Evolutionary conservation across 1,140 invertebrate species (phyloP), one percentile per base, ranked within the genome.

Genomic region (Zaprionus vittiger): DNA sequence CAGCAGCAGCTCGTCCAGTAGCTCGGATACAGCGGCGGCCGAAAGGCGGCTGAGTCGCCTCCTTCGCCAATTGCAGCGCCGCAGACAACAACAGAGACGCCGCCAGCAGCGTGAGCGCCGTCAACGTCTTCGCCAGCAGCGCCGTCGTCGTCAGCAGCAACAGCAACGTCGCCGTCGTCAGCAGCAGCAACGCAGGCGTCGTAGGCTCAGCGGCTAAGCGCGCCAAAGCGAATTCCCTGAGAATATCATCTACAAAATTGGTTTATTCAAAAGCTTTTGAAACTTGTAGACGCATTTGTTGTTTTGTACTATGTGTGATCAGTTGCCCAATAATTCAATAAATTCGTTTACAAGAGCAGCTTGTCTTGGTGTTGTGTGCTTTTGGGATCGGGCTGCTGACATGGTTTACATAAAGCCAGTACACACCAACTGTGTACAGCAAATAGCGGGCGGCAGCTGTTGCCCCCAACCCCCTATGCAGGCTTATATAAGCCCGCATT

Each of bases 61-160:
- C n/a, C 41, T 47, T n/a, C 41, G 41, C 7, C n/a, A 17, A 3
- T 1, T 17, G 41, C n/a, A 17, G 7, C 54, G 28, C 20, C 52
- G 52, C 26, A 24, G 20, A 4, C 31, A n/a, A 15, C 41, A 52
- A 11, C 56, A 26, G 22, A 20, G 38, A 17, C 68, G 62, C 24
- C 37, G 20, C 4, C 38, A 15, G 17, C 56, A 47, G 22, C 66
- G 59, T 22, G 7, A 52, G 15, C 56, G 66, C 11, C 68, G n/a
- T 20, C 17, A 26, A 5, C n/a, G 28, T 15, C 62, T 38, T 24
- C 49, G 31, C 20, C 69, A 47, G 20, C 69, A 72, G 11, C 41
- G 41, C 14, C 41, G 41, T 44, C 41, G 41, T 44, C 41, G 41
- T 7, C 24, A 12, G 6, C 61, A 15, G 26, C 52, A 22, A 1